Base-by-base conservation (phyloP, 37 sponge, comb jelly and placozoan genomes). In the Ephydatia muelleri region DNA sequence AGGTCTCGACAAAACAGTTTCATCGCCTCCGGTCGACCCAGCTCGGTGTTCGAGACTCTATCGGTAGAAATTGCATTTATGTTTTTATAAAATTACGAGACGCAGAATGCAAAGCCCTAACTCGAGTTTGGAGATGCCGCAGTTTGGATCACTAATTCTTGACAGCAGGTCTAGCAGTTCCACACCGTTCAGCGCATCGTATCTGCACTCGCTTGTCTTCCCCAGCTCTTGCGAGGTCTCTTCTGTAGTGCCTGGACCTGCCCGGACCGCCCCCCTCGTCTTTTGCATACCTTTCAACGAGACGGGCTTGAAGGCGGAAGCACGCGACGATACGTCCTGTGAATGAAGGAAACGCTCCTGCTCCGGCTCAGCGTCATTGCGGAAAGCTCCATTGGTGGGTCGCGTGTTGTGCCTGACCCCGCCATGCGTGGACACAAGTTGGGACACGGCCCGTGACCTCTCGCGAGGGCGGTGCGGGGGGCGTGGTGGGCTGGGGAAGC, bases 1-100 rank as follows among this genome's bases (percentile, higher is more conserved):
- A 87, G 38, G 30, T 75, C 81, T 73, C 66, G 67, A 31, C 87
- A 87, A 65, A 87, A 74, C 22, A 75, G 33, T 40, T 38, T 65
- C 87, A 87, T 87, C 23, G 43, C 64, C 40, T 80, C 68, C 22
- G 66, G 65, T 48, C 74, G 32, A 28, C 87, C 87, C 25, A 87
- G 68, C 31, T 87, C 37, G 8, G 82, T 75, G 35, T 80, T 72
- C 5, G 64, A 27, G 31, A 87, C 39, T 49, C 87, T 87, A 67
- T n/a, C 5, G 69, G 5, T 33, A 57, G 57, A 30, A 71, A 22
- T 14, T 65, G 21, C 21, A 65, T 22, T 6, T 48, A 86, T 80
- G 72, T 9, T 33, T 11, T 12, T 26, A 71, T 71, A n/a, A 33
- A 71, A 34, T 5, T 68, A 12, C 21, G 12, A 12, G 32, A 1